Evolutionary conservation across 2,888 invertebrate species (phyloP).

Genomic region (Apantesis nais): DNA sequence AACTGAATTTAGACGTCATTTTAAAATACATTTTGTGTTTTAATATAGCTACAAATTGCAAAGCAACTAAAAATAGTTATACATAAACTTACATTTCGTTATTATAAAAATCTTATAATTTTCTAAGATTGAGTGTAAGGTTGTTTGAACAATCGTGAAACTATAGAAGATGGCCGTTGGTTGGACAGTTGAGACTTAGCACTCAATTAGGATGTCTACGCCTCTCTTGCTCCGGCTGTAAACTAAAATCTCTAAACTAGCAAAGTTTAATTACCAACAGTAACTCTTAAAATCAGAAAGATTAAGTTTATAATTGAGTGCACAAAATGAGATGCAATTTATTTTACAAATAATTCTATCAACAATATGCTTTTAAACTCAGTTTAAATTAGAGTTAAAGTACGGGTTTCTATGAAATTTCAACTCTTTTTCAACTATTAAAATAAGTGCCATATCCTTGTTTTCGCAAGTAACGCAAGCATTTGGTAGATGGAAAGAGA

Average conservation of each 20-base stretch:
- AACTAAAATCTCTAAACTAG: not conserved
- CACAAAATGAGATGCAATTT: not conserved
- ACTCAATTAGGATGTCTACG: slow-evolving; percentile 11
- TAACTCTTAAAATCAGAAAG: not conserved
- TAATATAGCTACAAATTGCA: not conserved
- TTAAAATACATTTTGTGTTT: too few relatives aligned
- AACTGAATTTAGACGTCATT: too few relatives aligned
- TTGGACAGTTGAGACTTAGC: slow-evolving; percentile 7
- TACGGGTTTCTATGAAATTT: not conserved
- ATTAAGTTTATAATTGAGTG: not conserved
- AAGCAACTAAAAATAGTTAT: not conserved
- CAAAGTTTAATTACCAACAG: not conserved
- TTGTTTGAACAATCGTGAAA: not conserved
- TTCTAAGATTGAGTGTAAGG: not conserved
- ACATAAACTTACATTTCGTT: not conserved
- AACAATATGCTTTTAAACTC: not conserved
- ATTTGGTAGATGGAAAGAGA: slow-evolving; percentile 12
- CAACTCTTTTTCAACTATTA: not conserved
- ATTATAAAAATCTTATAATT: not conserved
- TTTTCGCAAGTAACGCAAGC: slow-evolving; percentile 7
- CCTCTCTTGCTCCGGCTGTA: too few relatives aligned
- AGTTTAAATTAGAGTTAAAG: not conserved
- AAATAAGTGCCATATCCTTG: not conserved
- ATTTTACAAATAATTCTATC: not conserved
- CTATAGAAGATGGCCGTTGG: not conserved